Percentiles rank a stretch among this genome's conserved stretches.
Evolutionary conservation across 1,140 invertebrate species (phyloP).

Genomic region (Ostrea denselamellosa): DNA sequence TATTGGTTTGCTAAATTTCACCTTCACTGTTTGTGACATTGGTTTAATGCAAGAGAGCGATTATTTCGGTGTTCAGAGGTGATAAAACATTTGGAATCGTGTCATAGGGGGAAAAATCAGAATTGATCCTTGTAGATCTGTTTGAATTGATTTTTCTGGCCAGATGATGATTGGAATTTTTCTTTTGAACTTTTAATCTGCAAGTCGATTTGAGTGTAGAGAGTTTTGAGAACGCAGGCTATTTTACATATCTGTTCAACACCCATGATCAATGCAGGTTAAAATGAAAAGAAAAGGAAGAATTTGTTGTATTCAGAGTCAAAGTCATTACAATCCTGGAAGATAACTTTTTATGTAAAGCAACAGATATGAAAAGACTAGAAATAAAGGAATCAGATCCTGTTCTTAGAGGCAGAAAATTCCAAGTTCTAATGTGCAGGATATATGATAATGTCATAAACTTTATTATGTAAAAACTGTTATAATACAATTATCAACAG

Average conservation of each 20-base stretch:
- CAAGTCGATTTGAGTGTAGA: background rate
- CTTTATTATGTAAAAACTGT: conserved; percentile 6
- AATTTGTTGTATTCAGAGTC: background rate
- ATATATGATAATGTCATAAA: background rate
- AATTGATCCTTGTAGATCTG: conserved; percentile 10
- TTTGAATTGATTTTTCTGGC: conserved; percentile 16
- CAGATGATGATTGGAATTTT: conserved; percentile 8
- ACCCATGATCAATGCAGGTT: background rate
- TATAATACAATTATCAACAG: background rate
- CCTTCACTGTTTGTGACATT: background rate
- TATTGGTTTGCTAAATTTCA: background rate
- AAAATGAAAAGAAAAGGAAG: background rate
- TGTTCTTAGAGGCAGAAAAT: background rate
- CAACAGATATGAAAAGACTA: background rate
- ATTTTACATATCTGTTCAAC: conserved; percentile 27
- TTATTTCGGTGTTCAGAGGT: background rate
- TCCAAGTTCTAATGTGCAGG: background rate
- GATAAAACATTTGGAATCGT: conserved; percentile 17
- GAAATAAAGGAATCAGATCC: no score
- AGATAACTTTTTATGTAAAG: background rate
- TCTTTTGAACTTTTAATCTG: conserved; percentile 3
- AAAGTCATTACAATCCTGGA: background rate
- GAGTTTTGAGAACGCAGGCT: background rate
- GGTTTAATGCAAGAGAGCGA: background rate
- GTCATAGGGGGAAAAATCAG: background rate